These are phyloP conservation scores for Aplochiton taeniatus DNA, from an alignment of 2,797 vertebrate species.

Conservation along the genomic window DNA sequence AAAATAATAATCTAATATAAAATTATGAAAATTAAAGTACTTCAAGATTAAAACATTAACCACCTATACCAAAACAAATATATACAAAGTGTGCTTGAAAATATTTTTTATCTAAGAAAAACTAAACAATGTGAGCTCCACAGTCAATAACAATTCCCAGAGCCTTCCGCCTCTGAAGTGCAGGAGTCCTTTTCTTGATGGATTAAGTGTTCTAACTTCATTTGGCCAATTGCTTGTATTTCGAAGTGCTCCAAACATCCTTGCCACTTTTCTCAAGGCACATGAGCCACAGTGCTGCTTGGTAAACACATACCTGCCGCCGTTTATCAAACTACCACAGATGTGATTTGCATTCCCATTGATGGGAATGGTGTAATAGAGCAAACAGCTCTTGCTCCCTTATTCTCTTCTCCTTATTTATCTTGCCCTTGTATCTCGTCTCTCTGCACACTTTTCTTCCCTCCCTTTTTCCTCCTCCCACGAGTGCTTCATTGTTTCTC, in stretches of 20 bases:
- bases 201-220: constrained; percentile 50
- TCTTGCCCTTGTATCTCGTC: constrained; percentile 2
- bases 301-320: constrained; percentile 45
- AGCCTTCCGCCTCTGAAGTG: constrained; percentile 41
- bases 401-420: constrained; percentile 28
- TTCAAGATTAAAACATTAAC: too few relatives aligned
- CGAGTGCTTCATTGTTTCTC: background rate
- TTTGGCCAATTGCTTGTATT: constrained; percentile 65
- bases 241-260: constrained; percentile 46
- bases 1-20: too few relatives aligned
- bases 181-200: constrained; percentile 55
- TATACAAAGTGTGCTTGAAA: too few relatives aligned
- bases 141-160: constrained; percentile 31
- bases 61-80: too few relatives aligned
- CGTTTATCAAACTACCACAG: constrained; percentile 28
- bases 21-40: too few relatives aligned
- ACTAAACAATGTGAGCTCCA: background rate
- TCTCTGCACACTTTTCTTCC: constrained; percentile 21
- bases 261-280: constrained; percentile 6
- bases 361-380: constrained; percentile 58
- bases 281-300: constrained; percentile 13
- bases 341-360: constrained; percentile 56
- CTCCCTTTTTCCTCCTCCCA: constrained; percentile 20
- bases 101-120: too few relatives aligned
- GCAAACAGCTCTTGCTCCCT: constrained; percentile 43